These are phyloP conservation scores for Chymomyza caudatula DNA, from an alignment of 2,888 invertebrate genomes.

Conservation along the genomic window DNA sequence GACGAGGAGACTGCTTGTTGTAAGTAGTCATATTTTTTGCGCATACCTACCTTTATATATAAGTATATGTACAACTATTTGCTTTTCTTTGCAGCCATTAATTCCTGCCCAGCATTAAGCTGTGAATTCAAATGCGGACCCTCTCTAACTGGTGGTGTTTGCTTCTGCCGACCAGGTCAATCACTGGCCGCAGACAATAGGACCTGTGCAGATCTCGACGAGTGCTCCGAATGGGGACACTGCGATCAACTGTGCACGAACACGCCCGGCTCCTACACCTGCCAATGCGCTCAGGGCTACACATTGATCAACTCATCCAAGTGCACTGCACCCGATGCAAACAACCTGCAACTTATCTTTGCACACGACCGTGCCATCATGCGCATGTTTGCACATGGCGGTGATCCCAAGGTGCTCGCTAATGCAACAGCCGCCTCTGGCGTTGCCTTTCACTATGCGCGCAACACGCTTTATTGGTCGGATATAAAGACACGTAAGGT, in stretches of 20 bases:
- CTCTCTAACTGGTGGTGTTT: constrained; percentile 92
- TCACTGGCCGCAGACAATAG: constrained; percentile 89
- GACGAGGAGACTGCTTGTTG: constrained; percentile 94
- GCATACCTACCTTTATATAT: no score
- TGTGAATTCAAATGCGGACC: constrained; percentile 96
- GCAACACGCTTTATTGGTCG: constrained; percentile 91
- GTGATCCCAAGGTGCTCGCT: constrained; percentile 82
- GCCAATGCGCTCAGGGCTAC: constrained; percentile 90
- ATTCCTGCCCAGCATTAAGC: constrained; percentile 89
- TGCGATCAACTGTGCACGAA: constrained; percentile 97
- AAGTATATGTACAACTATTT: neutral
- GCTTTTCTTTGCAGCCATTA: constrained; percentile 81
- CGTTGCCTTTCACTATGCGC: constrained; percentile 88
- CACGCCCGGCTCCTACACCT: constrained; percentile 89
- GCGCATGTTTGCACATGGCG: constrained; percentile 84
- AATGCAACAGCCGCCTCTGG: constrained; percentile 92
- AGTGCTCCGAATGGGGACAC: constrained; percentile 93
- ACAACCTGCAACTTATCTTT: constrained; percentile 82
- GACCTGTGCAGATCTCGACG: constrained; percentile 94
- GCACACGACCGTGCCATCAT: constrained; percentile 86
- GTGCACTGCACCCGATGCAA: constrained; percentile 82
- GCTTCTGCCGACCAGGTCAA: constrained; percentile 92
- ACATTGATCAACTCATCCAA: constrained; percentile 81
- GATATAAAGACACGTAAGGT: constrained; percentile 92
- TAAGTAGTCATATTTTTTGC: constrained; percentile 83